A percentile compares a stretch with the other conserved stretches of the same genome.
These are phyloP conservation scores for Bicyclus anynana DNA, from an alignment of 1,140 invertebrate genomes.

Conservation along the genomic window DNA sequence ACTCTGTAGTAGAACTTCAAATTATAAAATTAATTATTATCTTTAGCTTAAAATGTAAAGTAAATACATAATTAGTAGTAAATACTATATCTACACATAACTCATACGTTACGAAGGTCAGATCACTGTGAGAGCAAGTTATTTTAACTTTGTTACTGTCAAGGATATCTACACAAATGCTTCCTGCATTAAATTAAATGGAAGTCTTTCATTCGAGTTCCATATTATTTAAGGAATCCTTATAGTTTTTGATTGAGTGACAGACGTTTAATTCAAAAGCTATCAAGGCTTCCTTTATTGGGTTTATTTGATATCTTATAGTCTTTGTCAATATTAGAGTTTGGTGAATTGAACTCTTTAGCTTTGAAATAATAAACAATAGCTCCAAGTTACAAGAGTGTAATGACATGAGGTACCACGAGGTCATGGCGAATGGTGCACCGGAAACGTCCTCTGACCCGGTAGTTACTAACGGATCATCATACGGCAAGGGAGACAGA, in stretches of 20 bases:
- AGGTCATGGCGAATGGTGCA: constrained; percentile 52
- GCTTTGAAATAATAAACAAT: neutral
- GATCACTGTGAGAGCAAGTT: constrained; percentile 16
- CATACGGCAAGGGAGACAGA: constrained; percentile 64
- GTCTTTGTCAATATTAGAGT: no score
- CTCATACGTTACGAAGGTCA: neutral
- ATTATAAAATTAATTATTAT: no score
- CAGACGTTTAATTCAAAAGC: no score
- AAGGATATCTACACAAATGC: constrained; percentile 58
- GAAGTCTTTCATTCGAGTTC: neutral
- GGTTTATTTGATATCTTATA: no score
- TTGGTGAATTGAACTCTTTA: no score
- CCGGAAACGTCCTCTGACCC: constrained; percentile 24
- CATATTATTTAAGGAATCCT: neutral
- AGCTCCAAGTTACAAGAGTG: constrained; percentile 8
- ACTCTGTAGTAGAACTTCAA: no score
- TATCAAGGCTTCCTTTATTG: no score
- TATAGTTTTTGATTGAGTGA: neutral
- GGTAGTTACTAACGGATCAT: constrained; percentile 42
- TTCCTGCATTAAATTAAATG: constrained; percentile 34
- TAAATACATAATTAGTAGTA: neutral
- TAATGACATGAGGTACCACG: constrained; percentile 49
- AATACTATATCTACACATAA: neutral
- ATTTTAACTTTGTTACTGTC: constrained; percentile 58
- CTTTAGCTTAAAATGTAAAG: no score